Percentiles rank a stretch among this genome's conserved stretches.
Evolutionary conservation across 2,113 vertebrate species (phyloP).

Genomic region (Emydura subglobosa): DNA sequence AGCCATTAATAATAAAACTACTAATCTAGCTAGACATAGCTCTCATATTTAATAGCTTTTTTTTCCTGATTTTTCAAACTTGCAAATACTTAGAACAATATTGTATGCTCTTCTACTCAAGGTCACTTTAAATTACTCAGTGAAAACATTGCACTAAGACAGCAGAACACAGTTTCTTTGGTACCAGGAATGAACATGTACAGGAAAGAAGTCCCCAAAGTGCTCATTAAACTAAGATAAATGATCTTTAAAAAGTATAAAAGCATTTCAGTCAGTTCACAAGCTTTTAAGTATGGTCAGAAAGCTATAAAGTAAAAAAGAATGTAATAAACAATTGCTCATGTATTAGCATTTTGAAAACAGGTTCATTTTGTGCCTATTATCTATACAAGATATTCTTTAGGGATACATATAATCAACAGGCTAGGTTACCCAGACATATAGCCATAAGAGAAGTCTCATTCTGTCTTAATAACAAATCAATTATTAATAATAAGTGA

Average conservation of each 20-base stretch:
- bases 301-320: background rate
- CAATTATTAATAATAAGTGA: background rate
- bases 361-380: background rate
- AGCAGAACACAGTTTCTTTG: background rate
- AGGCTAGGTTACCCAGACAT: background rate
- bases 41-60: constrained; percentile 39
- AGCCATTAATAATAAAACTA: constrained; percentile 73
- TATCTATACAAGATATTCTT: background rate
- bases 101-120: constrained; percentile 12
- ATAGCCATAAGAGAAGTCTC: background rate
- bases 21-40: constrained; percentile 57
- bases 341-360: background rate
- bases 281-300: background rate
- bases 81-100: constrained; percentile 24
- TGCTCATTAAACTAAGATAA: background rate
- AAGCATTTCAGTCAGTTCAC: background rate
- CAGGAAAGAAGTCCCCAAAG: background rate
- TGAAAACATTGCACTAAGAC: background rate
- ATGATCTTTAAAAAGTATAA: background rate
- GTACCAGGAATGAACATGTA: background rate
- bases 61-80: constrained; percentile 1
- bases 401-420: background rate
- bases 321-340: background rate
- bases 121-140: constrained; percentile 25
- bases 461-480: background rate